Conservation (phyloP, 2,797 vertebrate genomes). For the Mormyrops attenuatus region DNA sequence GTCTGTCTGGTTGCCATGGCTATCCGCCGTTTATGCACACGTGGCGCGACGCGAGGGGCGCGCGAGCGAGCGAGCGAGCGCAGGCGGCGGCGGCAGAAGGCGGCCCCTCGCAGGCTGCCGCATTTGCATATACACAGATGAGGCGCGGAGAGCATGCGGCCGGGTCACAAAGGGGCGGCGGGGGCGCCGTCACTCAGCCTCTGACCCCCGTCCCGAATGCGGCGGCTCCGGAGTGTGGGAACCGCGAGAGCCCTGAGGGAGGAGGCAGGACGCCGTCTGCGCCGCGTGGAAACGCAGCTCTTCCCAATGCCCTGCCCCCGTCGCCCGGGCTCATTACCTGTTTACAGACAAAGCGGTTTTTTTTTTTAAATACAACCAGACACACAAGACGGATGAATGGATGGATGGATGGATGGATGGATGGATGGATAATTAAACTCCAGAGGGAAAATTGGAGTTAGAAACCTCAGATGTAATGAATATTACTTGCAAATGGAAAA, state of each 20-base stretch:
- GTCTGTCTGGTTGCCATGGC: slow-evolving; percentile 48
- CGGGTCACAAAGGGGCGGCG: slow-evolving; percentile 56
- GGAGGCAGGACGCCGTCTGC: slow-evolving; percentile 30
- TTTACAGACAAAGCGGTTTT: neutral
- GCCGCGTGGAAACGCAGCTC: neutral
- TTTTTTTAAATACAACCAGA: neutral
- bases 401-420: neutral
- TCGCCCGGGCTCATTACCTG: neutral
- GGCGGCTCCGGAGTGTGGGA: slow-evolving; percentile 61
- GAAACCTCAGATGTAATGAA: neutral
- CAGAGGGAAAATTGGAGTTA: neutral
- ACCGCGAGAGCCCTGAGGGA: slow-evolving; percentile 57
- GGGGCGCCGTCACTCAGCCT: slow-evolving; percentile 46
- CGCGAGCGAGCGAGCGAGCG: slow-evolving; percentile 41
- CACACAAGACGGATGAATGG: neutral
- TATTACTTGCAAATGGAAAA: neutral
- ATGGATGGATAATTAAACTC: neutral
- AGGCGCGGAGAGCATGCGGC: slow-evolving; percentile 50
- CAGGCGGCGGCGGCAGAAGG: slow-evolving; percentile 41
- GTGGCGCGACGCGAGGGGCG: slow-evolving; percentile 32
- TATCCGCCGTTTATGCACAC: slow-evolving; percentile 23
- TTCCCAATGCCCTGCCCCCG: neutral
- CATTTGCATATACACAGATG: slow-evolving; percentile 73
- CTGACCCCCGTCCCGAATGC: slow-evolving; percentile 40
- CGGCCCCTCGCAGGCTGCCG: slow-evolving; percentile 47